phyloP scores from a whole-genome alignment of 2,797 vertebrate genomes.

The Ptychadena robeensis region DNA sequence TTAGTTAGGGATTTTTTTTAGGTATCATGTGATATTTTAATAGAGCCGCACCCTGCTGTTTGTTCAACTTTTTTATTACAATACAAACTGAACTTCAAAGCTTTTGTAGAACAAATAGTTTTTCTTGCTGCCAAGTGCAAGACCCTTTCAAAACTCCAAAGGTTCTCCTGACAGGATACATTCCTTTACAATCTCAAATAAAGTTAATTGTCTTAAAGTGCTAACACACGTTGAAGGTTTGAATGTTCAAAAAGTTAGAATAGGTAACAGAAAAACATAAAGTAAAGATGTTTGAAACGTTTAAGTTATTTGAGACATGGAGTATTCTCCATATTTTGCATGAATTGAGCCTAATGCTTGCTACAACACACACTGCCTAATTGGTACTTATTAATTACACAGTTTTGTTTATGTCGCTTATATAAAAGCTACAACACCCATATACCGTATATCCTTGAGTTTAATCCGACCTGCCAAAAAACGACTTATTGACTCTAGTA shows the following conservation, averaged over 20 bases:
- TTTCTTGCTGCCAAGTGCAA: neutral
- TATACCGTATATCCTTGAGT: no score
- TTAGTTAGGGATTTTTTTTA: no score
- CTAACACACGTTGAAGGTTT: no score
- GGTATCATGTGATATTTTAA: conserved; percentile 39
- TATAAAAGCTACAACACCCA: no score
- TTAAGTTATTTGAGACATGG: no score
- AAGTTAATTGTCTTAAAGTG: neutral
- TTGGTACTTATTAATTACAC: no score
- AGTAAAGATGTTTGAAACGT: neutral
- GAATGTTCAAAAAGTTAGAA: neutral
- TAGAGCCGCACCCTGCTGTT: neutral
- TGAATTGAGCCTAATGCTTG: no score
- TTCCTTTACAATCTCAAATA: neutral
- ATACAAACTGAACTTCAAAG: conserved; percentile 22
- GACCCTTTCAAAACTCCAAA: conserved; percentile 3
- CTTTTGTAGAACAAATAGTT: conserved; percentile 28
- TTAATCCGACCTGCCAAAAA: no score
- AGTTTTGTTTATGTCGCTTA: no score
- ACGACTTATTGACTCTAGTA: no score
- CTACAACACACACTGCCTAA: no score
- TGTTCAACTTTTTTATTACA: conserved; percentile 9
- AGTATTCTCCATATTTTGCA: no score
- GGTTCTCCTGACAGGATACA: neutral
- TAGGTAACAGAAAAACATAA: neutral